Base-by-base conservation (phyloP, 2,888 invertebrate genomes). In the Cetonia aurata region DNA sequence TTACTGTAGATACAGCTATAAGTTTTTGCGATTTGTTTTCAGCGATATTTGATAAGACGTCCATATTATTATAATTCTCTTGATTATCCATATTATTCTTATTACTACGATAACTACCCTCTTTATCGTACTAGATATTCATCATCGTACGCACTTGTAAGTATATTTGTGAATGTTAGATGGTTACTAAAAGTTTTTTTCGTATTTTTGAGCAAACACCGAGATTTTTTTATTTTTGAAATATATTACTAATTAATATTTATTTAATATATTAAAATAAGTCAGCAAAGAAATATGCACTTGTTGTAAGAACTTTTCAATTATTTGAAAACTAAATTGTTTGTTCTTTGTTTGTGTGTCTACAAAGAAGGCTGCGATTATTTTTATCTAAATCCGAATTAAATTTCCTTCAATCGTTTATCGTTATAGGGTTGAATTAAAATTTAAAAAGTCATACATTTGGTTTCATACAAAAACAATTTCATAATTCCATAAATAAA, bases 1-100 rank as follows among this genome's bases (percentile, higher is more conserved):
- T 50, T 65, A 10, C 12, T 50, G 13, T 60, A 25, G 44, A 44
- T 46, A 31, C 15, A 62, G 62, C 50, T 65, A 65, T 50, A 52
- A 25, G 37, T 56, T 60, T 48, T 37, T 62, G 52, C 50, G 44
- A 65, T 69, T 71, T 69, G 25, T 68, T 71, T 71, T 55, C 71
- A 71, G 71, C 69, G 69, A 33, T 71, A 71, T 68, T 71, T 71
- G 66, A 62, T 71, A 55, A 71, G 69, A 65, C 71, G 71, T 69
- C 72, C 69, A 53, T 70, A 56, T 52, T 66, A 70, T 60, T 65
- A 69, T 42, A 57, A 68, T 67, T 42, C 68, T 50, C 55, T 67
- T 55, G 67, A 70, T 67, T 65, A 69, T 62, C 59, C 66, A 41
- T 67, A 67, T 62, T 72, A 56, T 67, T 55, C 56, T 25, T 67